Evolutionary conservation across 2,888 invertebrate genomes (phyloP), one percentile per base, ranked within the genome.

Genomic region (Drosophila koepferae): DNA sequence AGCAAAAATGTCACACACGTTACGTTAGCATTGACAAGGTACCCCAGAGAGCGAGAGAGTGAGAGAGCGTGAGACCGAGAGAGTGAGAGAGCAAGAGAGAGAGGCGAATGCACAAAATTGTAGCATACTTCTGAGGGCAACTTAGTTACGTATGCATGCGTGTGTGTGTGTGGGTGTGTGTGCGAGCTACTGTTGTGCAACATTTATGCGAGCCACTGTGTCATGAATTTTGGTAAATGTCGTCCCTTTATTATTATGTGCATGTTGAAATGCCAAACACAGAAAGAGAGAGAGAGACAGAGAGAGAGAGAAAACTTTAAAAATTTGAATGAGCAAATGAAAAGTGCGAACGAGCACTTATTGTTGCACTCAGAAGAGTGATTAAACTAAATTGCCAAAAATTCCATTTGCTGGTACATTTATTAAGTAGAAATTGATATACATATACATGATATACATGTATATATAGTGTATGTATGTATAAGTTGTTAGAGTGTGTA

Each of bases 1-100:
- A 77, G 73, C 80, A 74, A 77, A 80, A 86, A 86, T 75, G 72
- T 72, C 83, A 61, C 67, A 75, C 79, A 83, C 70, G 64, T 49
- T 66, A 83, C 68, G 63, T 51, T 62, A 63, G 49, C 64, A 60
- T 44, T 63, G 55, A 62, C 70, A 58, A 40, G 41, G 41, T 31
- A 23, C 40, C 12, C 31, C 62, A 51, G 18, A 44, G 63, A 44
- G 23, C 23, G 31, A 23, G 10, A n/a, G 23, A 16, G 38, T 8
- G 18, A 18, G 28, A 54, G 14, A 43, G 43, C 10, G n/a, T 8
- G 18, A 20, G 41, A 44, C 20, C 5, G 23, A 23, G 10, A n/a
- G 23, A 16, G 38, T 8, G 18, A 18, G 28, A 54, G 14, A 43
- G 43, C 10, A 18, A 1, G 36, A 16, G 12, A 54, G 41, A 23